Conservation (phyloP, 2,797 vertebrate species). For the Notolepis coatsorum region DNA sequence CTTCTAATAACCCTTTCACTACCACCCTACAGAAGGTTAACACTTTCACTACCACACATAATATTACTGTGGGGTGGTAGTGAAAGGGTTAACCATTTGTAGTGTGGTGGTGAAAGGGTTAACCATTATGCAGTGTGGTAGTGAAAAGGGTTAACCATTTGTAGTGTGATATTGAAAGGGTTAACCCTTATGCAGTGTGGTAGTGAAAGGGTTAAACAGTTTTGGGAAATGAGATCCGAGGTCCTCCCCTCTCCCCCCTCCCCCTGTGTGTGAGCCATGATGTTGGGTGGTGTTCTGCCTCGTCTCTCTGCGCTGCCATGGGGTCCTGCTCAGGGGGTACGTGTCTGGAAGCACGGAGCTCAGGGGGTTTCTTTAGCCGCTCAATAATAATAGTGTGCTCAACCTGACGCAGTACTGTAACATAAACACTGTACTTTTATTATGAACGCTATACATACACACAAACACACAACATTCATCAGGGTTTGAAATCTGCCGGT, state of each 20-base stretch:
- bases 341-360: not conserved
- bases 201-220: not conserved
- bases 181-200: not conserved
- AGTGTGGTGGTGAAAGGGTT: too few relatives aligned
- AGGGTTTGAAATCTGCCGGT: too few relatives aligned
- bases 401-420: not conserved
- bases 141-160: not conserved
- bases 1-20: too few relatives aligned
- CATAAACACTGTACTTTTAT: not conserved
- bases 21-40: too few relatives aligned
- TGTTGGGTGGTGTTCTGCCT: slow-evolving; percentile 14
- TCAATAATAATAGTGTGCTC: not conserved
- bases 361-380: not conserved
- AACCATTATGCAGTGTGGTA: not conserved
- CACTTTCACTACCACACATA: too few relatives aligned
- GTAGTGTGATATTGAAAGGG: not conserved
- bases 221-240: not conserved
- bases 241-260: slow-evolving; percentile 1
- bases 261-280: slow-evolving; percentile 11
- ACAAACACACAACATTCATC: too few relatives aligned
- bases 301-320: slow-evolving; percentile 18
- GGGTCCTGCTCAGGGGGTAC: slow-evolving; percentile 18
- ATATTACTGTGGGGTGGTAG: too few relatives aligned
- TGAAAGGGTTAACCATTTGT: too few relatives aligned
- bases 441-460: too few relatives aligned